These are phyloP conservation scores for Brachionus asplanchnoidis DNA, from an alignment of 1,140 invertebrate genomes.

Conservation along the genomic window DNA sequence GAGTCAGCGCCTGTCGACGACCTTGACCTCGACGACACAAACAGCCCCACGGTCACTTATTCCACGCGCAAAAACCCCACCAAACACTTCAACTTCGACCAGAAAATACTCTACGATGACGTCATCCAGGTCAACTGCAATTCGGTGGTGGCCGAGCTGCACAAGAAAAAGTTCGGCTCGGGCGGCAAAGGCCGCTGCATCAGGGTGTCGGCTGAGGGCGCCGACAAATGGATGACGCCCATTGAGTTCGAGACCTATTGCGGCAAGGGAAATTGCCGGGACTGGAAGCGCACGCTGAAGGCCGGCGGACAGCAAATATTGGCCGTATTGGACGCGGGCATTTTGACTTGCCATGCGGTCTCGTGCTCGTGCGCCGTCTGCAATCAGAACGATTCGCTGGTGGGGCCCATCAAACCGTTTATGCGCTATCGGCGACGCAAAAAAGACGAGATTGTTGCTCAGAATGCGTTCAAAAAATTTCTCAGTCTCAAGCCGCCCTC, in stretches of 20 bases:
- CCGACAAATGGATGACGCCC: slow-evolving; percentile 32
- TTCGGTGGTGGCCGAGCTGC: background rate
- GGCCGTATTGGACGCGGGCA: background rate
- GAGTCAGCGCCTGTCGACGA: background rate
- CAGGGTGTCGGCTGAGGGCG: background rate
- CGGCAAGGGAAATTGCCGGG: slow-evolving; percentile 28
- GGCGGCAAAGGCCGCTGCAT: slow-evolving; percentile 33
- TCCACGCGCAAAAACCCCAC: slow-evolving; percentile 7
- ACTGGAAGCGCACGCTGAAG: slow-evolving; percentile 36
- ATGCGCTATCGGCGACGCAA: background rate
- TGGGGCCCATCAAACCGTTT: slow-evolving; percentile 27
- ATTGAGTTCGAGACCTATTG: slow-evolving; percentile 41
- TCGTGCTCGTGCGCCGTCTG: slow-evolving; percentile 33
- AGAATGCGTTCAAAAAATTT: slow-evolving; percentile 37
- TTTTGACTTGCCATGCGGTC: slow-evolving; percentile 38
- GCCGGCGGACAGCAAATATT: slow-evolving; percentile 16
- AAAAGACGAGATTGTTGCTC: slow-evolving; percentile 38
- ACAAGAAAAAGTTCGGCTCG: slow-evolving; percentile 40
- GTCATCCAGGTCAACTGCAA: slow-evolving; percentile 28
- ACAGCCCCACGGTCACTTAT: background rate
- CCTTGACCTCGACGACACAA: background rate
- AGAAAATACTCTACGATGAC: slow-evolving; percentile 25
- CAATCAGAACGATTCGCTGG: slow-evolving; percentile 30
- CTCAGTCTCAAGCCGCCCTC: slow-evolving; percentile 36
- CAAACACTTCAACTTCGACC: slow-evolving; percentile 11